Base-by-base conservation (phyloP, 2,888 invertebrate genomes). In the Thereva nobilitata region DNA sequence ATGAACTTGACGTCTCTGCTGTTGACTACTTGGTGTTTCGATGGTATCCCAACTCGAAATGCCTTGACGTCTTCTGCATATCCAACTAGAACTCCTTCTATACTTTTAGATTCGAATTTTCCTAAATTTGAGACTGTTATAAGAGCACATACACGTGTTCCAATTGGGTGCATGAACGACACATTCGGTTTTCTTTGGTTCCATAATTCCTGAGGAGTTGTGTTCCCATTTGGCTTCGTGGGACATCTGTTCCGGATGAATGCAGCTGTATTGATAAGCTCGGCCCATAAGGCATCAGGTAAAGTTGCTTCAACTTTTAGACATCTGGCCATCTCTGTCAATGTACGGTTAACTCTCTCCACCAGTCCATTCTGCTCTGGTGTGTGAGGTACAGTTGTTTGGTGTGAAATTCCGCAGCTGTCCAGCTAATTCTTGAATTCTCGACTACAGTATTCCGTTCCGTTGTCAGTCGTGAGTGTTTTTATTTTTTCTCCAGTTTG, bases 311-410 rank as follows among this genome's bases (percentile, higher is more conserved):
- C 54, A 9, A 61, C 53, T 7, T 71, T 37, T 64, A 72, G 56
- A 52, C 71, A 71, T 35, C 71, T 55, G 3, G 70, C 68, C 71
- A 72, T 73, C 38, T 72, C 72, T 0, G 72, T 64, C 4, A 44
- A 7, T 4, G 44, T 44, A n/a, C 44, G 50, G 37, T 72, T 72
- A 23, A 68, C 68, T 40, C 71, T 67, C 50, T 73, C 71, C 7
- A 71, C 71, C 3, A 72, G 57, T 12, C 72, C 72, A 49, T 72
- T 73, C 59, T 72, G 69, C 49, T 72, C 69, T 1, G 70, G 71
- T 9, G 70, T 71, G 40, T 73, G 71, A 42, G 64, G 52, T 8
- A 64, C 64, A 1, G 71, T 67, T 41, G 59, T 67, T 66, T 70
- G 69, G 41, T 72, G 72, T 35, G 68, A 5, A 40, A 70, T 72